Evolutionary conservation across 2,113 vertebrate genomes (phyloP).

Genomic region (Oreochromis spilurus): DNA sequence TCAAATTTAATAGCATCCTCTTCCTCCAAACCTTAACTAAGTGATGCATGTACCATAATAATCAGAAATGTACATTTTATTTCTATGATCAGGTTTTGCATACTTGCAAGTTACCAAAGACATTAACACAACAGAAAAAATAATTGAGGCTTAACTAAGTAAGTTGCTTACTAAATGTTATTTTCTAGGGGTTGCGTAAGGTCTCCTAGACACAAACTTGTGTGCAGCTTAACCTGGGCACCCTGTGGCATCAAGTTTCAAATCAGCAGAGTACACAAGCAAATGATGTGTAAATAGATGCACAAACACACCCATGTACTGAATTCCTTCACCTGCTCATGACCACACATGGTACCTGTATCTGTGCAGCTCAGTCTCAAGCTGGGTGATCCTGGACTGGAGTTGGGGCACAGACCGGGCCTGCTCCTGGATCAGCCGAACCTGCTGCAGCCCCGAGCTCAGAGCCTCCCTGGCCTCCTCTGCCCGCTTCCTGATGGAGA

Average conservation of each 20-base stretch:
- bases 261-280: not conserved
- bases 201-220: not conserved
- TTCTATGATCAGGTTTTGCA: not conserved
- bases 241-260: not conserved
- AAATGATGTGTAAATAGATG: conserved; percentile 27
- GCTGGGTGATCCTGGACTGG: conserved; percentile 53
- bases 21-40: not conserved
- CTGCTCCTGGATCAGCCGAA: conserved; percentile 68
- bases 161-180: not conserved
- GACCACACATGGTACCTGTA: conserved; percentile 51
- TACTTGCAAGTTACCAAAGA: too few relatives aligned
- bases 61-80: not conserved
- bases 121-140: too few relatives aligned
- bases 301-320: not conserved
- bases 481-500: conserved; percentile 55
- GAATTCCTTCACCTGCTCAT: not conserved
- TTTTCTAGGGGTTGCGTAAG: not conserved
- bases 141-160: not conserved
- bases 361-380: conserved; percentile 60
- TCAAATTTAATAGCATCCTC: not conserved
- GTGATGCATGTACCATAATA: not conserved
- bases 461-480: conserved; percentile 72
- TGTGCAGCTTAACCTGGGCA: not conserved
- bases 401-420: conserved; percentile 63
- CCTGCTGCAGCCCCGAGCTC: conserved; percentile 59